Percentiles rank a stretch among this genome's conserved stretches.
phyloP scores from a whole-genome alignment of 2,113 vertebrate species.

The Odocoileus hemionus region DNA sequence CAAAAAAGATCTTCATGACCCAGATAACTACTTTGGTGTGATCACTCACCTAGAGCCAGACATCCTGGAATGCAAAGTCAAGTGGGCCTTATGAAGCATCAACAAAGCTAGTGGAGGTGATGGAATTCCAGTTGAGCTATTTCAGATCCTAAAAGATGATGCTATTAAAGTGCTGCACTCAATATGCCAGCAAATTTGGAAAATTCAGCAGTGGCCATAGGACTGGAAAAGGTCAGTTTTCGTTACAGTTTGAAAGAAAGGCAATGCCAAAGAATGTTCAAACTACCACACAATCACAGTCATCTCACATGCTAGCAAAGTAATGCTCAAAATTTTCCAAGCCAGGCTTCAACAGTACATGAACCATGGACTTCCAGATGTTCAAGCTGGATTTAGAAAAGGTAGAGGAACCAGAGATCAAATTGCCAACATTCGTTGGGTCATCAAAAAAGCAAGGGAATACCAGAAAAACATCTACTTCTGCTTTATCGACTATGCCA shows the following conservation, averaged over 20 bases:
- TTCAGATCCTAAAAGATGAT: not conserved
- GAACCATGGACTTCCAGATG: not conserved
- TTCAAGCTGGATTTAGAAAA: not conserved
- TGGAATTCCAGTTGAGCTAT: not conserved
- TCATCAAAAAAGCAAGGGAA: not conserved
- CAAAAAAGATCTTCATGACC: not conserved
- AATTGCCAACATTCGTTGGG: not conserved
- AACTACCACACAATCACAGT: not conserved
- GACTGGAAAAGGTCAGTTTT: not conserved
- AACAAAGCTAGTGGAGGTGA: not conserved
- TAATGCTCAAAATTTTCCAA: not conserved
- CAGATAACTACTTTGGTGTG: not conserved
- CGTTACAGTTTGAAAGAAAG: not conserved
- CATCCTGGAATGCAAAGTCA: not conserved
- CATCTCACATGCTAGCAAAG: not conserved
- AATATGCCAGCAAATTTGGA: not conserved
- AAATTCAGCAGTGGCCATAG: not conserved
- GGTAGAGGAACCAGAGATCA: not conserved
- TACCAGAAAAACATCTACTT: not conserved
- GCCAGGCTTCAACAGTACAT: not conserved
- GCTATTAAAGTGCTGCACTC: not conserved
- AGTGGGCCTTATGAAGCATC: not conserved
- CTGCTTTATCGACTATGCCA: not conserved
- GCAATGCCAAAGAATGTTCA: not conserved
- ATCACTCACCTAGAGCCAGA: not conserved